Evolutionary conservation across 1,140 invertebrate genomes (phyloP), one percentile per base, ranked within the genome.

Genomic region (Drosophila santomea): DNA sequence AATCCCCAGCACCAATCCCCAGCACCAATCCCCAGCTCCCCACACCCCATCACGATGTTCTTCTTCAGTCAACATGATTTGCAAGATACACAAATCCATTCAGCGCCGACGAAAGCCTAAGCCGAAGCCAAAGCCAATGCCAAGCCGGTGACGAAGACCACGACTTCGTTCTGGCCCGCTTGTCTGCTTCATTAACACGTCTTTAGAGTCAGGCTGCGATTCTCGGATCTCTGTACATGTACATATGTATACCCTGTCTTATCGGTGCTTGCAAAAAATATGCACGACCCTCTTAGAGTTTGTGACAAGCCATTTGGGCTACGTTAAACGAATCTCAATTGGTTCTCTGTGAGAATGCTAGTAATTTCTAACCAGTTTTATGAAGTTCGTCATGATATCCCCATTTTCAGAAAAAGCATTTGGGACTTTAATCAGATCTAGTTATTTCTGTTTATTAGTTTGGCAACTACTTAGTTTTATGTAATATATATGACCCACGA

Each of bases 171-270:
- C 45, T 61, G 83, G 71, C 62, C 79, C 63, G 75, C 83, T 89
- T 88, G 83, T 89, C 84, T 89, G 84, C 83, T 89, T 88, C 83
- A 88, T 88, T 88, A 88, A 88, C 83, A 83, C 84, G 73, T 89
- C 83, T 88, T 88, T 88, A 89, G 57, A 57, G 67, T 58, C 48
- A 7, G 55, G 35, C 74, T 51, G 56, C 41, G 59, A 38, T 61
- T 73, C 50, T 79, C 51, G 32, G 51, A 43, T 15, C 8, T 23
- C 7, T 14, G 32, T 8, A 32, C 28, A 28, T 43, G 44, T 52
- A 20, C 20, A 20, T 20, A 17, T 28, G 32, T 11, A 64, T 64
- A 64, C 62, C 62, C 57, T 64, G 44, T 50, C 23, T 20, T 60
- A 14, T 11, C 61, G 58, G 45, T 14, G 25, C 25, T 17, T 17